phyloP scores from a whole-genome alignment of 2,888 invertebrate species.

The Xestia xanthographa region DNA sequence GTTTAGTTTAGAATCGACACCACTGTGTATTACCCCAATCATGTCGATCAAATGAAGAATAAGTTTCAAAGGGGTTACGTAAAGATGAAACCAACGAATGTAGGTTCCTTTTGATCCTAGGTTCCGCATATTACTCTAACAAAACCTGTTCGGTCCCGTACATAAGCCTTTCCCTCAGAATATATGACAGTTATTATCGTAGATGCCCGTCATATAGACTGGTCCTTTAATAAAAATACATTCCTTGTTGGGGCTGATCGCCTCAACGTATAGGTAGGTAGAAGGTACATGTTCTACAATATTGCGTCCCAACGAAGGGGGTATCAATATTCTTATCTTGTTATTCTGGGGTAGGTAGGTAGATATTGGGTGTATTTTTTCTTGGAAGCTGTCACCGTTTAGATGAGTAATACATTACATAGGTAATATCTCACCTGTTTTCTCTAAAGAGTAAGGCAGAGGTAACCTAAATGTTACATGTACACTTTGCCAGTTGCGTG shows the following conservation, averaged over 20 bases:
- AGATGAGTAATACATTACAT: background rate
- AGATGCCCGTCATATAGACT: constrained; percentile 10
- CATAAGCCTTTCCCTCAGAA: constrained; percentile 21
- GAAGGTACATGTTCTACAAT: constrained; percentile 36
- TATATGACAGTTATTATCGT: constrained; percentile 40
- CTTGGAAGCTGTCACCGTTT: background rate
- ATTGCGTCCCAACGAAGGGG: constrained; percentile 33
- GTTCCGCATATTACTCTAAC: background rate
- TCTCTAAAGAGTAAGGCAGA: background rate
- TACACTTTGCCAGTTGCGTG: background rate
- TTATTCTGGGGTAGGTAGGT: constrained; percentile 33
- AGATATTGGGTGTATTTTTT: constrained; percentile 15
- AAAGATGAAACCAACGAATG: background rate
- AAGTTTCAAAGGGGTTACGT: background rate
- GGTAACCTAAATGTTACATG: background rate
- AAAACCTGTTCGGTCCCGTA: constrained; percentile 17
- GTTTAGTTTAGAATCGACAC: no score
- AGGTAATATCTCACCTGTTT: background rate
- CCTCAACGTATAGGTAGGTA: constrained; percentile 1
- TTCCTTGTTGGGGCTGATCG: constrained; percentile 41
- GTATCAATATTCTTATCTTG: constrained; percentile 55
- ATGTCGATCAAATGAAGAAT: background rate
- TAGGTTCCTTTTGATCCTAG: constrained; percentile 5
- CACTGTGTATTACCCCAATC: no score
- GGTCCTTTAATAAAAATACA: constrained; percentile 53